These are phyloP conservation scores for Rotaria sp. DNA, from an alignment of 2,888 invertebrate species.

Conservation along the genomic window DNA sequence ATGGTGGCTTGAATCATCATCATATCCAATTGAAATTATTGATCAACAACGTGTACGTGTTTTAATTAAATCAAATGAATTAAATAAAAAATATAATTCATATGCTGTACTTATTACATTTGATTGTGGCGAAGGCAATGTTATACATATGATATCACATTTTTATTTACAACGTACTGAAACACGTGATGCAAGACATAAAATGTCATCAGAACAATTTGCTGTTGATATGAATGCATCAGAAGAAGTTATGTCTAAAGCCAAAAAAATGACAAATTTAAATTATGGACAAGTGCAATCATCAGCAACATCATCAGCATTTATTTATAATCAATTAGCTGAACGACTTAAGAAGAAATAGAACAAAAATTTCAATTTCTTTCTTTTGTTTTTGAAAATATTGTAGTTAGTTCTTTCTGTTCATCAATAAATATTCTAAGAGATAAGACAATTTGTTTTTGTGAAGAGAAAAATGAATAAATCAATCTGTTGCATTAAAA, in stretches of 20 bases:
- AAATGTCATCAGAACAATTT: conserved; percentile 8
- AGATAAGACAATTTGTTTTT: background rate
- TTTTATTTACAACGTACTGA: conserved; percentile 23
- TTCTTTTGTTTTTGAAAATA: background rate
- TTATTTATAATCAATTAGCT: conserved; percentile 26
- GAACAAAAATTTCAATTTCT: background rate
- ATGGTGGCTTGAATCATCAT: conserved; percentile 27
- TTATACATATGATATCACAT: conserved; percentile 28
- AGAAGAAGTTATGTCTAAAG: background rate
- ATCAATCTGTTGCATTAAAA: background rate
- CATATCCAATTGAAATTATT: conserved; percentile 21
- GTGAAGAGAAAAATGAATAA: background rate
- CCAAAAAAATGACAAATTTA: background rate
- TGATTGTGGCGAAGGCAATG: conserved; percentile 27
- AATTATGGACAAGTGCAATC: conserved; percentile 25
- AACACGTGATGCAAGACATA: background rate
- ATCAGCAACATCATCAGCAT: conserved; percentile 8
- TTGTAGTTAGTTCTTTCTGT: background rate
- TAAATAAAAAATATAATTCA: background rate
- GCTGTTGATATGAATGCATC: background rate
- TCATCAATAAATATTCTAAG: background rate
- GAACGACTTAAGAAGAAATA: background rate
- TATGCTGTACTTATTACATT: conserved; percentile 1
- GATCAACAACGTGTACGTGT: background rate
- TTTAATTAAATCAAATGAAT: background rate